Percentiles rank a stretch among this genome's conserved stretches.
phyloP scores from a whole-genome alignment of 1,140 invertebrate genomes.

The Chrysoperla carnea region DNA sequence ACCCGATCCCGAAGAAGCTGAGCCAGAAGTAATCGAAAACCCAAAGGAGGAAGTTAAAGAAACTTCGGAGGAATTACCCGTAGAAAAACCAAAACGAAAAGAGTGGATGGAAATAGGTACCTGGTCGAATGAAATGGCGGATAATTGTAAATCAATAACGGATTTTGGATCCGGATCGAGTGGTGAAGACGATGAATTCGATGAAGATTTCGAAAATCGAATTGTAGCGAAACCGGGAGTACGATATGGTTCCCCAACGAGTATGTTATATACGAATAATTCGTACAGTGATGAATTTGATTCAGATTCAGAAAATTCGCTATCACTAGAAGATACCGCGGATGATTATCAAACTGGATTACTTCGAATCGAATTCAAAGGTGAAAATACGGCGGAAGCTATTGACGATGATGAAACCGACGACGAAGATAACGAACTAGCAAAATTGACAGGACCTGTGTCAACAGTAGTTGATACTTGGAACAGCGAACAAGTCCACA shows the following conservation, averaged over 20 bases:
- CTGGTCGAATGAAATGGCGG: conserved; percentile 78
- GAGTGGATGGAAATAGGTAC: conserved; percentile 68
- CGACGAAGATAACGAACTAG: not conserved
- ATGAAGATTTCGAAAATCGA: not conserved
- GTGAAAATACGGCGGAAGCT: conserved; percentile 68
- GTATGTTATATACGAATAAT: conserved; percentile 17
- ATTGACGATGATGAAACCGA: conserved; percentile 38
- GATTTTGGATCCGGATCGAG: too few species aligned
- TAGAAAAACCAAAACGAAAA: conserved; percentile 19
- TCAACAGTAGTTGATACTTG: too few species aligned
- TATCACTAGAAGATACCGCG: conserved; percentile 10
- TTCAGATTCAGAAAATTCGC: conserved; percentile 17
- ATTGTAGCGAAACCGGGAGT: conserved; percentile 7
- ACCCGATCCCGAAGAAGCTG: conserved; percentile 9
- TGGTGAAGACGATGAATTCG: not conserved
- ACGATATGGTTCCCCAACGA: conserved; percentile 30
- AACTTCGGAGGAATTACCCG: conserved; percentile 15
- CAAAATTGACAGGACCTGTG: too few species aligned
- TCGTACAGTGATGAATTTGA: conserved; percentile 21
- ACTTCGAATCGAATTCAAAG: conserved; percentile 59
- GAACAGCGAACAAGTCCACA: too few species aligned
- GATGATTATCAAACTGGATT: conserved; percentile 29
- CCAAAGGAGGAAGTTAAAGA: conserved; percentile 13
- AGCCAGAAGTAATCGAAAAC: conserved; percentile 8
- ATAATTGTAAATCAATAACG: not conserved